A percentile compares a stretch with the other conserved stretches of the same genome.
These are phyloP conservation scores for Natator depressus DNA, from an alignment of 2,113 vertebrate genomes.

Conservation along the genomic window DNA sequence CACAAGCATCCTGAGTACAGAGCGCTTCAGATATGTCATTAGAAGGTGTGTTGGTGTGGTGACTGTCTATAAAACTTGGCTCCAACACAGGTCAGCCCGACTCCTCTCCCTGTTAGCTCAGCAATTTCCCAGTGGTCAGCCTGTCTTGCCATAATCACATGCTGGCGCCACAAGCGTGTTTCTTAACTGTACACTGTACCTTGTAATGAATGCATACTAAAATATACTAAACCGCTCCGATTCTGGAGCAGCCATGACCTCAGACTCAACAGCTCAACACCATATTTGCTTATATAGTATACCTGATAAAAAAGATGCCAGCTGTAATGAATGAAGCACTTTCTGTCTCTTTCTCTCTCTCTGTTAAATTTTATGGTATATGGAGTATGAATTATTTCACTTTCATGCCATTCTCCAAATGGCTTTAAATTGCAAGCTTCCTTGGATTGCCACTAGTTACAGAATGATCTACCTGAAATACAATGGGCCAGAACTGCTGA, in stretches of 20 bases:
- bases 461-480: not conserved
- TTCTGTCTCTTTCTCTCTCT: not conserved
- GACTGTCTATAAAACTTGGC: constrained; percentile 78
- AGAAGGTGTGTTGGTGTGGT: constrained; percentile 81
- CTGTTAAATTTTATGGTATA: not conserved
- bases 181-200: constrained; percentile 88
- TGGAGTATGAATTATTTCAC: not conserved
- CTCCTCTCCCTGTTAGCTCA: constrained; percentile 89
- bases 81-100: constrained; percentile 57
- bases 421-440: not conserved
- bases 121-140: constrained; percentile 93
- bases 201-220: constrained; percentile 93
- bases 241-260: constrained; percentile 78
- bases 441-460: not conserved
- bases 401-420: not conserved
- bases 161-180: constrained; percentile 88
- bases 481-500: not conserved
- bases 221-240: constrained; percentile 87
- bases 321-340: not conserved
- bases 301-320: constrained; percentile 62
- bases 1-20: constrained; percentile 54
- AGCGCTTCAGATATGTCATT: constrained; percentile 69
- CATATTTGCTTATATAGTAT: constrained; percentile 46
- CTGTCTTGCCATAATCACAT: constrained; percentile 96
- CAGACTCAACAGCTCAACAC: constrained; percentile 77